phyloP scores from a whole-genome alignment of 2,797 vertebrate species.

The Myotis pilosus region DNA sequence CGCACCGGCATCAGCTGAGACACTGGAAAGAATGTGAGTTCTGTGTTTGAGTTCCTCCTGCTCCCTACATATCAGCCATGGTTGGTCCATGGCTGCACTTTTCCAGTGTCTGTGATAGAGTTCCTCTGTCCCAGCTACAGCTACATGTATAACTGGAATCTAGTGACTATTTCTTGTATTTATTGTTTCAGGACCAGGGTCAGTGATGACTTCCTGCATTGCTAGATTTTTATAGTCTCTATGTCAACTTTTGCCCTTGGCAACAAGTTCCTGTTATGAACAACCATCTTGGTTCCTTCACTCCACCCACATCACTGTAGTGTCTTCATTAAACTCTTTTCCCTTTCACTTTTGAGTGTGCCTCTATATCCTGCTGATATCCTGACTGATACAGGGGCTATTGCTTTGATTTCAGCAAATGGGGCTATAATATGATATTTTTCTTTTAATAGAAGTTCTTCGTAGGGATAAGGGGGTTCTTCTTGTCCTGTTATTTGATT shows the following conservation, averaged over 20 bases:
- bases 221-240: not conserved
- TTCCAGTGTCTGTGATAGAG: not conserved
- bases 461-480: not conserved
- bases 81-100: not conserved
- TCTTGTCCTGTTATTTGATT: not conserved
- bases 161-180: not conserved
- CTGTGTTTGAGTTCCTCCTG: not conserved
- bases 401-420: not conserved
- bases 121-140: not conserved
- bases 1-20: not conserved
- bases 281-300: not conserved
- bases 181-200: not conserved
- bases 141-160: not conserved
- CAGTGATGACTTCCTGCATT: not conserved
- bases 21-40: not conserved
- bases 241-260: not conserved
- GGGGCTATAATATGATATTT: not conserved
- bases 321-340: not conserved
- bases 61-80: not conserved
- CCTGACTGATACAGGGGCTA: not conserved
- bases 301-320: not conserved
- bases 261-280: not conserved
- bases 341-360: not conserved
- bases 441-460: not conserved
- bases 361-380: not conserved